These are phyloP conservation scores for Larimichthys polyactis DNA, from an alignment of 2,113 vertebrate species.

Conservation along the genomic window DNA sequence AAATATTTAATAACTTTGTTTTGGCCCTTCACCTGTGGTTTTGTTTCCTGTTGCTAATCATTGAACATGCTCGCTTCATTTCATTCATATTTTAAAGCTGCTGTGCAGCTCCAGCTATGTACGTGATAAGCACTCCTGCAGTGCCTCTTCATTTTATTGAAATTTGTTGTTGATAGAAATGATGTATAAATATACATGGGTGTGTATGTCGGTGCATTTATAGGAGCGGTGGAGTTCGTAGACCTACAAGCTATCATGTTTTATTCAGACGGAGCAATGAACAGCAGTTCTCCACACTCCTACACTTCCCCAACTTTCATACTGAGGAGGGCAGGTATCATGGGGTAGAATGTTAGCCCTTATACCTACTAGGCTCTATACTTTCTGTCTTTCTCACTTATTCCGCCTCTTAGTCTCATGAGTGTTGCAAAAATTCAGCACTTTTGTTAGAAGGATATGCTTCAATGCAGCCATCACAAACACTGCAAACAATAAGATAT, in stretches of 20 bases:
- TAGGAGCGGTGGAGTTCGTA: conserved; percentile 6
- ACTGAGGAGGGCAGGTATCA: conserved; percentile 15
- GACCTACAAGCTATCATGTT: conserved; percentile 47
- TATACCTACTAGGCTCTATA: too few relatives aligned
- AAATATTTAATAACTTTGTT: neutral
- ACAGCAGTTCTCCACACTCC: conserved; percentile 32
- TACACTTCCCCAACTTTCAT: conserved; percentile 15
- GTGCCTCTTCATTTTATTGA: neutral
- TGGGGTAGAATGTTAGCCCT: neutral
- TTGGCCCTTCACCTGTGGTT: neutral
- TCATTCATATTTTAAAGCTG: conserved; percentile 21
- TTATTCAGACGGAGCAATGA: conserved; percentile 45
- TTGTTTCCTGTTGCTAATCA: neutral
- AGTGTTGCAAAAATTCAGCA: neutral
- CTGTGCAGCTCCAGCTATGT: neutral
- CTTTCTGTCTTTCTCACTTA: conserved; percentile 2
- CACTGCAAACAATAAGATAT: conserved; percentile 3
- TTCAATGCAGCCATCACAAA: conserved; percentile 17
- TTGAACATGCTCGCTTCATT: neutral
- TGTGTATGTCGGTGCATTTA: conserved; percentile 5
- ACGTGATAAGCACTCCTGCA: neutral
- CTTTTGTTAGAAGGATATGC: conserved; percentile 7
- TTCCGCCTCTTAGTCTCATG: conserved; percentile 3
- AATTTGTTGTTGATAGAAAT: conserved; percentile 1
- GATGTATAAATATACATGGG: neutral